Conservation (phyloP, 2,797 vertebrate genomes). For the Catamblyrhynchus diadema region DNA sequence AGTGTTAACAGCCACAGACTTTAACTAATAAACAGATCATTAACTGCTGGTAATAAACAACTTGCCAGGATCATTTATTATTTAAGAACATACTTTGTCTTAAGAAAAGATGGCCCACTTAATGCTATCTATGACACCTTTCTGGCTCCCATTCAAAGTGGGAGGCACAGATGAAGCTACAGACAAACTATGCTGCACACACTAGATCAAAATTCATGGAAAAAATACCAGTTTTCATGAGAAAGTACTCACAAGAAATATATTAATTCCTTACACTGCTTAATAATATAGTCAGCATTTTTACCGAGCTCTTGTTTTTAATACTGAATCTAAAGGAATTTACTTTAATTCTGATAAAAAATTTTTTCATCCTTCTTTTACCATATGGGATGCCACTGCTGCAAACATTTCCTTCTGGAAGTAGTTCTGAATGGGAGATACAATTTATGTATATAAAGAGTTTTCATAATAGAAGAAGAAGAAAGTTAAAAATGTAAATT, state of each 20-base stretch:
- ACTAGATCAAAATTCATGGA: background rate
- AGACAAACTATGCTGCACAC: background rate
- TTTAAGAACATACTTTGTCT: constrained; percentile 68
- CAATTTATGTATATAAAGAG: background rate
- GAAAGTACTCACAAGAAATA: background rate
- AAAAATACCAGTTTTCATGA: background rate
- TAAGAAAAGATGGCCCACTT: constrained; percentile 28
- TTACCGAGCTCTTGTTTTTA: background rate
- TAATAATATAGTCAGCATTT: background rate
- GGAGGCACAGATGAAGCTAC: background rate
- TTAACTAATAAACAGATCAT: constrained; percentile 76
- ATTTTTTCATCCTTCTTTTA: background rate
- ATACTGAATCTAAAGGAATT: background rate
- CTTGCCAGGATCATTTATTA: constrained; percentile 77
- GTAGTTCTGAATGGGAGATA: background rate
- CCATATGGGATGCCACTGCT: background rate
- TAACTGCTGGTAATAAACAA: constrained; percentile 75
- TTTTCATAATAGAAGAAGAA: background rate
- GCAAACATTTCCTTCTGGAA: background rate
- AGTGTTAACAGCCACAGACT: constrained; percentile 72
- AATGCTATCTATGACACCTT: constrained; percentile 17
- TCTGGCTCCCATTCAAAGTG: constrained; percentile 3
- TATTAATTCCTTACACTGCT: background rate
- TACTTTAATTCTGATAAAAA: background rate
- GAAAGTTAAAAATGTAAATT: background rate